phyloP scores from a whole-genome alignment of 2,888 invertebrate genomes.

The Chloromyia formosa region DNA sequence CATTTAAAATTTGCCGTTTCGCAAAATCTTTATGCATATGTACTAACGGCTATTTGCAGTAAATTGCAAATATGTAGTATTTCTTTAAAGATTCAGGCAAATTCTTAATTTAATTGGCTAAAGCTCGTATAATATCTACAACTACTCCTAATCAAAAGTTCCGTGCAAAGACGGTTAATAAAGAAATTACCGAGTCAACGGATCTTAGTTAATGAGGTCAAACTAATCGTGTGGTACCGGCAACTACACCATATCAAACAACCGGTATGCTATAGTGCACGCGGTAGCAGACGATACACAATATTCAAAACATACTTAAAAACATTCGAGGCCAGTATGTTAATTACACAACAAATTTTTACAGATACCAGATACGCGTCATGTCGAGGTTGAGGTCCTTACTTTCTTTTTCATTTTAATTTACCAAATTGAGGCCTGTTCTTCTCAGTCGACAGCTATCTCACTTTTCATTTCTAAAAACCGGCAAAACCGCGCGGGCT shows the following conservation, averaged over 20 bases:
- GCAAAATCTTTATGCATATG: no score
- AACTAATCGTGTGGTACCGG: conserved; percentile 5
- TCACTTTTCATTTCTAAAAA: conserved; percentile 17
- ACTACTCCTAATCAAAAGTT: not conserved
- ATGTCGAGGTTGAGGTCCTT: conserved; percentile 39
- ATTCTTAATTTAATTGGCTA: not conserved
- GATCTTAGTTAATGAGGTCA: conserved; percentile 29
- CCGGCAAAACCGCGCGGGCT: not conserved
- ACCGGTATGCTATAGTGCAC: not conserved
- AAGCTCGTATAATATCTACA: not conserved
- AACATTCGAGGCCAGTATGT: conserved; percentile 34
- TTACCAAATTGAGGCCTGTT: not conserved
- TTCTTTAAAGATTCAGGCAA: not conserved
- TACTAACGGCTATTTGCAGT: no score
- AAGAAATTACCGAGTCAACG: conserved; percentile 23
- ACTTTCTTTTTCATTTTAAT: conserved; percentile 39
- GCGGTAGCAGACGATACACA: not conserved
- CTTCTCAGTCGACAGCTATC: not conserved
- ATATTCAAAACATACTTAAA: not conserved
- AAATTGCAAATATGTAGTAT: not conserved
- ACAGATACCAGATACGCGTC: not conserved
- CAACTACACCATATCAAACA: not conserved
- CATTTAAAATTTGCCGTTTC: no score
- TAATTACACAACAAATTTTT: conserved; percentile 30
- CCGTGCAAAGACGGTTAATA: not conserved